These are phyloP conservation scores for Anthopleura xanthogrammica DNA, from an alignment of 92 coral and sea anemone genomes.

Conservation along the genomic window DNA sequence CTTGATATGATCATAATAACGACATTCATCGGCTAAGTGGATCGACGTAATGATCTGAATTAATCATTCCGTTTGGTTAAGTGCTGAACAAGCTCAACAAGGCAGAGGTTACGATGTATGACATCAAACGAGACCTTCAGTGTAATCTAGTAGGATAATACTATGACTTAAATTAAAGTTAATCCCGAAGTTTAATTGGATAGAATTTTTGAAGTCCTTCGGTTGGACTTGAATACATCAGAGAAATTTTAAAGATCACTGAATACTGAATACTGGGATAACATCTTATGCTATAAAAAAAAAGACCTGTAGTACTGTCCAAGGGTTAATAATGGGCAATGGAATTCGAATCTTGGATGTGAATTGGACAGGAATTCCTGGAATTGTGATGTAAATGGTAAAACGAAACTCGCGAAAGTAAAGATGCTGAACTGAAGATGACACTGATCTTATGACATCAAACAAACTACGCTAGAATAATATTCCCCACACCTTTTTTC, in stretches of 20 bases:
- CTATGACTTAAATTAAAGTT: neutral
- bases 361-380: neutral
- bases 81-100: constrained; percentile 1
- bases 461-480: neutral
- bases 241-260: neutral
- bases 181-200: neutral
- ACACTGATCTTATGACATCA: neutral
- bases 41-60: constrained; percentile 10
- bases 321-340: neutral
- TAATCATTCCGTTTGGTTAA: constrained; percentile 14
- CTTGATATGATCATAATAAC: constrained; percentile 19
- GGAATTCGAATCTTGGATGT: neutral
- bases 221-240: neutral
- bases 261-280: neutral
- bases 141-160: neutral
- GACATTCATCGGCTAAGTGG: constrained; percentile 1
- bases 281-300: neutral
- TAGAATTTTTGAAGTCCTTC: neutral
- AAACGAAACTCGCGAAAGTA: no score
- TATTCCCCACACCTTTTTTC: no score
- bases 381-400: no score
- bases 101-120: neutral
- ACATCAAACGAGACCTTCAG: constrained; percentile 1
- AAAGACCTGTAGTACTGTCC: neutral
- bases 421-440: no score